Conservation (phyloP, 2,113 vertebrate genomes). For the Crotophaga sulcirostris region DNA sequence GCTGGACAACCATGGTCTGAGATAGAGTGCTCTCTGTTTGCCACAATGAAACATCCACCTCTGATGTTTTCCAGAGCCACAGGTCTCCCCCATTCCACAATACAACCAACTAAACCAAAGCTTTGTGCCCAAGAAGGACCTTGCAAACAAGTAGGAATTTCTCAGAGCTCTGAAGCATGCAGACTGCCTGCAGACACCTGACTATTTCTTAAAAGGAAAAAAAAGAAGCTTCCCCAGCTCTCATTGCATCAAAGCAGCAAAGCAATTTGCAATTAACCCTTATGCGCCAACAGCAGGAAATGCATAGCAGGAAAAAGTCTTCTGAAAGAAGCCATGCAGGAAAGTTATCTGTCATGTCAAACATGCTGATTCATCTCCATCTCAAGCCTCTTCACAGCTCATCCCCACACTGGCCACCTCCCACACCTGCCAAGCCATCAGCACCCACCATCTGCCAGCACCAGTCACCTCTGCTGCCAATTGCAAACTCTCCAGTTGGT, state of each 20-base stretch:
- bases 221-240: background rate
- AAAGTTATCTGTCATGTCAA: background rate
- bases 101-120: background rate
- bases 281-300: background rate
- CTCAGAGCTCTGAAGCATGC: background rate
- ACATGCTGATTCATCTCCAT: accelerated
- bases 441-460: background rate
- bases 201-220: background rate
- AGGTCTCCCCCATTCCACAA: background rate
- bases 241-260: background rate
- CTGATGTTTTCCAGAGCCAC: background rate
- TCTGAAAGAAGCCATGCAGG: background rate
- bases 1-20: background rate
- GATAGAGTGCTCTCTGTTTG: background rate
- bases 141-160: background rate
- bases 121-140: background rate
- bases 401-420: background rate
- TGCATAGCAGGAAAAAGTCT: background rate
- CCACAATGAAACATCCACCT: background rate
- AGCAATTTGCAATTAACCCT: background rate
- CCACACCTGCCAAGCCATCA: background rate
- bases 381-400: background rate
- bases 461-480: background rate
- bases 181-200: background rate
- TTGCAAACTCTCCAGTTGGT: background rate